phyloP scores from a whole-genome alignment of 2,797 vertebrate genomes.

The Enteromius fasciolatus region DNA sequence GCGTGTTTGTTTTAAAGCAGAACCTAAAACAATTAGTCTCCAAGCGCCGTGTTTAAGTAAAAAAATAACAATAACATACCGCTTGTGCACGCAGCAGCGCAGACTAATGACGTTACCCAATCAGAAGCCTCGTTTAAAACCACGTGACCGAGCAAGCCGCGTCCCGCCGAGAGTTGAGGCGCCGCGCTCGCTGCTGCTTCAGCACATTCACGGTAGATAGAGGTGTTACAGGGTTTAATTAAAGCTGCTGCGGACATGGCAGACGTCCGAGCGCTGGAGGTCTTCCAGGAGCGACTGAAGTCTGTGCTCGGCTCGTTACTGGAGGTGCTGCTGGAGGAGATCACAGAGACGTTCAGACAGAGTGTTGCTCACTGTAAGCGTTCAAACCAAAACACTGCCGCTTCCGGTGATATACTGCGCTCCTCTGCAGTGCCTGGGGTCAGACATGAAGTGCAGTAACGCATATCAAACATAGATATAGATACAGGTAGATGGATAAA shows the following conservation, averaged over 20 bases:
- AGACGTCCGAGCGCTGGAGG: background rate
- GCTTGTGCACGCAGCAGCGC: background rate
- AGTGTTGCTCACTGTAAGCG: background rate
- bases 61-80: background rate
- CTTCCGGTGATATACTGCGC: no score
- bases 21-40: background rate
- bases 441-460: no score
- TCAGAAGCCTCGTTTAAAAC: background rate
- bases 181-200: background rate
- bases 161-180: background rate
- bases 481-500: no score
- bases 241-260: background rate
- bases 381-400: no score
- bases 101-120: background rate
- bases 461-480: no score
- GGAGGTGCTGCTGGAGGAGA: conserved; percentile 1
- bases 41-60: background rate
- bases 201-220: background rate
- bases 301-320: background rate
- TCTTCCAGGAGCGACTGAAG: conserved; percentile 13
- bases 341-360: background rate
- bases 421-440: no score
- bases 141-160: background rate
- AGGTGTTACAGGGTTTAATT: background rate
- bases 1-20: background rate